phyloP scores from a whole-genome alignment of 2,888 invertebrate genomes.

The Thymelicus sylvestris region DNA sequence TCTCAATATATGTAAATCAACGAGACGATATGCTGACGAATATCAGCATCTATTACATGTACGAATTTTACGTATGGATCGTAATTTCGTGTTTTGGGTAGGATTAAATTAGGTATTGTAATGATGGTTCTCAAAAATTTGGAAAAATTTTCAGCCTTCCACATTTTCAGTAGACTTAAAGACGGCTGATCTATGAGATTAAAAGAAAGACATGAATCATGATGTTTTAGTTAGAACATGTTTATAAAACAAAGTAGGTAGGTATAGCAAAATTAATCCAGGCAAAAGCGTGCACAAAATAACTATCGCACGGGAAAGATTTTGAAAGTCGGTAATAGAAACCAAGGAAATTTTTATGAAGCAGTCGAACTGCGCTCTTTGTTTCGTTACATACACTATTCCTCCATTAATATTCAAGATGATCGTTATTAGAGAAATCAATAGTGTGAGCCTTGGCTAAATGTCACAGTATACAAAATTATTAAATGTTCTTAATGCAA shows the following conservation, averaged over 20 bases:
- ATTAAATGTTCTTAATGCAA: constrained; percentile 10
- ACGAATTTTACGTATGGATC: background rate
- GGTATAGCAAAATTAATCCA: too few relatives aligned
- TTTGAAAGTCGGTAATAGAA: too few relatives aligned
- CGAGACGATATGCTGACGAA: constrained; percentile 38
- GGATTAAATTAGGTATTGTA: background rate
- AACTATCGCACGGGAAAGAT: too few relatives aligned
- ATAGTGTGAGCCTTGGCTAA: constrained; percentile 18
- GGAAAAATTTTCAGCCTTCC: too few relatives aligned
- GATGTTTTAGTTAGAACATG: too few relatives aligned
- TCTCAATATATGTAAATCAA: constrained; percentile 63
- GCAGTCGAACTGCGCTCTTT: constrained; percentile 24
- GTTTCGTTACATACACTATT: too few relatives aligned
- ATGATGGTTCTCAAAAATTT: too few relatives aligned
- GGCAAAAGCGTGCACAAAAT: too few relatives aligned
- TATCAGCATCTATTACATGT: constrained; percentile 7
- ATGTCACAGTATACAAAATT: constrained; percentile 9
- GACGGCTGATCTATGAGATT: too few relatives aligned
- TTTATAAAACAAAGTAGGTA: too few relatives aligned
- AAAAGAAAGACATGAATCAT: too few relatives aligned
- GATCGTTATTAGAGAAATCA: constrained; percentile 17
- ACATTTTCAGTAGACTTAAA: too few relatives aligned
- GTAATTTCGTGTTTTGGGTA: background rate
- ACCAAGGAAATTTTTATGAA: constrained; percentile 3
- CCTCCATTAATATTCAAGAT: constrained; percentile 9